Base-by-base conservation (phyloP, 2,888 invertebrate genomes). In the Vesta saturnalis region DNA sequence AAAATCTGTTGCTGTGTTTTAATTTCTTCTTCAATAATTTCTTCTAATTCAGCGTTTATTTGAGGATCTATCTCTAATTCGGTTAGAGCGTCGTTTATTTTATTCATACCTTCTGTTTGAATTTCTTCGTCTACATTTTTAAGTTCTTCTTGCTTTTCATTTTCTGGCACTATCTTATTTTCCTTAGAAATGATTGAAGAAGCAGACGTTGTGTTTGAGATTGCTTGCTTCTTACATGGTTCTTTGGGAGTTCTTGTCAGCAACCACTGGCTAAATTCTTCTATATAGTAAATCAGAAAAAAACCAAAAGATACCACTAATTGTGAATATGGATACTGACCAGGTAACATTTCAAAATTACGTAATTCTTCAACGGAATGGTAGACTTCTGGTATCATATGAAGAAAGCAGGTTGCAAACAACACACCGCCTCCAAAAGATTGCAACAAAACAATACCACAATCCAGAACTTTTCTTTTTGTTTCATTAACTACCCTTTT, bases 301-400 rank as follows among this genome's bases (percentile, higher is more conserved):
- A 93, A 93, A 0, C 93, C 93, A 2, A 84, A 79, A 67, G 92
- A 91, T 56, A 92, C 85, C 16, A 89, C 82, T 0, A 92, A 80
- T 75, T 88, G 88, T 0, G 87, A 85, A 49, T 85, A 79, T 0
- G 86, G 87, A 72, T 83, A 84, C 4, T 80, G 76, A 0, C 77
- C 77, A 43, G 70, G 71, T 1, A 88, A 87, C 79, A 92, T 92
- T 0, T 91, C 87, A 72, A 88, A 87, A 39, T 87, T 80, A 69
- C 75, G 70, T 57, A 78, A 78, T 12, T 76, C 70, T 87, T 86
- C 64, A 10, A 77, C 64, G 14, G 73, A 73, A 67, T 89, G 87
- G 60, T 91, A 86, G 19, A 91, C 90, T 85, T 94, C 94, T n/a
- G 93, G 93, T 3, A 94, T 83, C 86, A 94, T 92, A 82, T 94